Evolutionary conservation across 2,797 vertebrate genomes (phyloP), one percentile per base, ranked within the genome.

Genomic region (Euthynnus affinis): DNA sequence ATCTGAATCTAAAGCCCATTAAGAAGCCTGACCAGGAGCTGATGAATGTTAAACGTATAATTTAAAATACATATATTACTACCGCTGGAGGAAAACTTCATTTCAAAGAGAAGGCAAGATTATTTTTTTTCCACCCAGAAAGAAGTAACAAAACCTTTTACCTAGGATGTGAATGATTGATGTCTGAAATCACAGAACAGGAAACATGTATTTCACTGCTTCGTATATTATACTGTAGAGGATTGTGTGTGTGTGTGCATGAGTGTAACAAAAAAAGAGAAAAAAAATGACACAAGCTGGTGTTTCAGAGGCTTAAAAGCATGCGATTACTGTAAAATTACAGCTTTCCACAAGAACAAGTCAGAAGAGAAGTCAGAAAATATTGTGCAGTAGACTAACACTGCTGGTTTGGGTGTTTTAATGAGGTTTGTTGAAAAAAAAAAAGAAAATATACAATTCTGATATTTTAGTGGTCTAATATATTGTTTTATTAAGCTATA

Each of bases 1-100:
- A 78, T 27, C 64, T 80, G 52, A n/a, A 59, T 62, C 80, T 63
- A 40, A 81, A 86, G 86, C 66, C 80, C 86, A 77, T 89, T 76
- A 85, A 80, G 55, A 32, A 79, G 68, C 60, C 27, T 48, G 48
- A 74, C 69, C 70, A 2, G 48, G 25, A 49, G 80, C 65, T 48
- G 52, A 23, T 57, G 71, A 70, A 83, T 74, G 55, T 68, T 83
- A 42, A 77, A 85, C 70, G 32, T 80, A 78, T 60, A 25, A 77
- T 78, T 73, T 81, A 57, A 85, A 77, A 77, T 60, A 52, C 2
- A 1, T 81, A 71, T 71, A 70, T 71, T 52, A 51, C 71, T 34
- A 10, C 27, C 3, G 51, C 71, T 44, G 44, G 15, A 48, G 18
- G 46, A 72, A 82, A 84, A 64, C 49, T 44, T 72, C 20, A 68